A percentile compares a stretch with the other conserved stretches of the same genome.
phyloP scores from a whole-genome alignment of 37 sponge, comb jelly and placozoan species.

The Diacarnus erythraeanus region DNA sequence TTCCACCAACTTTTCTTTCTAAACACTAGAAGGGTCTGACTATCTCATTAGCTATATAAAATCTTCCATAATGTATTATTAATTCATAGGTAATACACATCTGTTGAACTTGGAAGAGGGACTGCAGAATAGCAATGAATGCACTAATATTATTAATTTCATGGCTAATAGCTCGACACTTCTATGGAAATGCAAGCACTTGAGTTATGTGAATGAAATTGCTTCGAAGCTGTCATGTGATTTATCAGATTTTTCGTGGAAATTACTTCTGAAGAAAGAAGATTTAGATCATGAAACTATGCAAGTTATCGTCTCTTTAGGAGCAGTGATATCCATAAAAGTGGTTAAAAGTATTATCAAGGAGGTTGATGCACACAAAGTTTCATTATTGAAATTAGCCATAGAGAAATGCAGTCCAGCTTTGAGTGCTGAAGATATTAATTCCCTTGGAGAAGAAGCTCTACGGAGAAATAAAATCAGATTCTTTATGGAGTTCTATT shows the following conservation, averaged over 20 bases:
- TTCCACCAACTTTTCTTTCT: too few relatives aligned
- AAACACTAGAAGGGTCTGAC: too few relatives aligned
- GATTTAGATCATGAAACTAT: not conserved
- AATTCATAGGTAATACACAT: not conserved
- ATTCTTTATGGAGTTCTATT: not conserved
- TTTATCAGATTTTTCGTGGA: not conserved
- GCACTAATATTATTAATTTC: not conserved
- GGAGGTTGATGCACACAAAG: not conserved
- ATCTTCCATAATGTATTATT: too few relatives aligned
- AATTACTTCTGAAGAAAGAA: not conserved
- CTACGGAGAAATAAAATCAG: not conserved
- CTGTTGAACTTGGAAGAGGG: not conserved
- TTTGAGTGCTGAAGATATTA: not conserved
- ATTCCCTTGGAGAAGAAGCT: not conserved
- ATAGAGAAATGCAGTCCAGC: not conserved
- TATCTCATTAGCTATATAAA: too few relatives aligned
- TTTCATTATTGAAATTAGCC: not conserved
- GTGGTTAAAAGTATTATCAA: not conserved
- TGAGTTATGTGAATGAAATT: not conserved
- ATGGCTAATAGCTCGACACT: not conserved
- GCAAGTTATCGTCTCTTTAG: not conserved
- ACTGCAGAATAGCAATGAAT: not conserved
- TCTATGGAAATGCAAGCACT: not conserved
- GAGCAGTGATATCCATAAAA: not conserved
- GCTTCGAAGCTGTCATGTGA: not conserved